Percentiles rank a stretch among this genome's conserved stretches.
Evolutionary conservation across 2,797 vertebrate species (phyloP).

Genomic region (Enteromius treurensis): DNA sequence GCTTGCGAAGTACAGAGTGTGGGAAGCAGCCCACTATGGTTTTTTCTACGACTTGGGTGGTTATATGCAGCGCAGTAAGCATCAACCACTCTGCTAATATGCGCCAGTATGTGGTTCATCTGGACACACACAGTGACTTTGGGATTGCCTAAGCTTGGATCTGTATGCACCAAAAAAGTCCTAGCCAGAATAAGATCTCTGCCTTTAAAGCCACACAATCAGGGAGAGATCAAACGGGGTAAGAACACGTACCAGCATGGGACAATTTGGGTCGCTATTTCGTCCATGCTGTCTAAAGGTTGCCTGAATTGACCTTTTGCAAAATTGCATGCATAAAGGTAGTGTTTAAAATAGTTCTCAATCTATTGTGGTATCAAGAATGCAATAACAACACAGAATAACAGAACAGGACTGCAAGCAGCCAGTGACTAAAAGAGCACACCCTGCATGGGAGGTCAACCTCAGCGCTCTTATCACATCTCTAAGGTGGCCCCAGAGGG

Average conservation of each 20-base stretch:
- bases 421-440: not conserved
- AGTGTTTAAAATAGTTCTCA: not conserved
- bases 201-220: constrained; percentile 4
- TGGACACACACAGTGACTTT: constrained; percentile 13
- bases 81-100: constrained; percentile 19
- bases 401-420: not conserved
- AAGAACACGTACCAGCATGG: not conserved
- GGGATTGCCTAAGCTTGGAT: not conserved
- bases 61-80: constrained; percentile 16
- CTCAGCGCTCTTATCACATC: constrained; percentile 74
- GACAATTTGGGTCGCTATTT: not conserved
- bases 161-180: not conserved
- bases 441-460: constrained; percentile 45
- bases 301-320: not conserved
- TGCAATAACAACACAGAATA: not conserved
- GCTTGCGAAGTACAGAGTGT: not conserved
- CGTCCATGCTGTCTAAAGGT: not conserved
- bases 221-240: not conserved
- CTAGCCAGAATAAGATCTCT: not conserved
- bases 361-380: not conserved
- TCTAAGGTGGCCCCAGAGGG: constrained; percentile 77
- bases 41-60: constrained; percentile 5
- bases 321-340: not conserved
- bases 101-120: constrained; percentile 20
- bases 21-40: constrained; percentile 8